A percentile compares a stretch with the other conserved stretches of the same genome.
phyloP scores from a whole-genome alignment of 2,113 vertebrate species.

The Speoplatyrhinus poulsoni region DNA sequence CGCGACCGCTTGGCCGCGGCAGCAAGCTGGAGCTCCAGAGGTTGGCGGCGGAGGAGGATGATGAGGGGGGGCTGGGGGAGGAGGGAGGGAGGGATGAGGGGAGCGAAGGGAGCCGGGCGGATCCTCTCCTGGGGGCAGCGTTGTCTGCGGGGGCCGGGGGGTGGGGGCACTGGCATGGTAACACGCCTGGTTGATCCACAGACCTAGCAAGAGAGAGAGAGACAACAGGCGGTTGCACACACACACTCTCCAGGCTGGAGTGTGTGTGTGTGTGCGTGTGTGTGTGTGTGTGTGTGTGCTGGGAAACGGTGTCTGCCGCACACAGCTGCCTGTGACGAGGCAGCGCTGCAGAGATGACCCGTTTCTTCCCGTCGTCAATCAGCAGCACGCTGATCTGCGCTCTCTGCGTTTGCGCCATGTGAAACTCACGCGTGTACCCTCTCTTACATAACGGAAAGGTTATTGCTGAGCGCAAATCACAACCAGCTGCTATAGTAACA shows the following conservation, averaged over 20 bases:
- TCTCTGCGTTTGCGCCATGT: slow-evolving; percentile 4
- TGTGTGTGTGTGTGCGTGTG: slow-evolving; percentile 1
- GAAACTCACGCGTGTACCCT: slow-evolving; percentile 6
- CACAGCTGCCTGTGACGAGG: slow-evolving; percentile 46
- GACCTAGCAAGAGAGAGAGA: slow-evolving; percentile 62
- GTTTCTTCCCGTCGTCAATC: slow-evolving; percentile 22
- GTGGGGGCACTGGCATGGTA: slow-evolving; percentile 79
- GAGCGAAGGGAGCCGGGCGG: slow-evolving; percentile 18
- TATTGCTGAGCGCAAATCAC: slow-evolving; percentile 58
- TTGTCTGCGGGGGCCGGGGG: slow-evolving; percentile 66
- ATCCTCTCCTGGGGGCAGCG: slow-evolving; percentile 45
- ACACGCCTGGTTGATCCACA: slow-evolving; percentile 74
- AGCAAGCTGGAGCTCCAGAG: neutral
- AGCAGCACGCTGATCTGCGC: slow-evolving; percentile 39
- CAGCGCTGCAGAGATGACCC: slow-evolving; percentile 13
- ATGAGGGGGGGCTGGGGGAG: slow-evolving; percentile 36
- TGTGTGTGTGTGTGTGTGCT: neutral
- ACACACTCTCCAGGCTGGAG: neutral
- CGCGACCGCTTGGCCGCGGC: slow-evolving; percentile 40
- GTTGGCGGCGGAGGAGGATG: slow-evolving; percentile 18
- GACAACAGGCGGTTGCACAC: neutral
- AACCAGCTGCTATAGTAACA: slow-evolving; percentile 59
- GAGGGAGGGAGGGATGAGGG: slow-evolving; percentile 35
- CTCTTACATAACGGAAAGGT: slow-evolving; percentile 16
- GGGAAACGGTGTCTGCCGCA: slow-evolving; percentile 22